phyloP scores from a whole-genome alignment of 1,140 invertebrate species.

The Drosophila ohnishii region DNA sequence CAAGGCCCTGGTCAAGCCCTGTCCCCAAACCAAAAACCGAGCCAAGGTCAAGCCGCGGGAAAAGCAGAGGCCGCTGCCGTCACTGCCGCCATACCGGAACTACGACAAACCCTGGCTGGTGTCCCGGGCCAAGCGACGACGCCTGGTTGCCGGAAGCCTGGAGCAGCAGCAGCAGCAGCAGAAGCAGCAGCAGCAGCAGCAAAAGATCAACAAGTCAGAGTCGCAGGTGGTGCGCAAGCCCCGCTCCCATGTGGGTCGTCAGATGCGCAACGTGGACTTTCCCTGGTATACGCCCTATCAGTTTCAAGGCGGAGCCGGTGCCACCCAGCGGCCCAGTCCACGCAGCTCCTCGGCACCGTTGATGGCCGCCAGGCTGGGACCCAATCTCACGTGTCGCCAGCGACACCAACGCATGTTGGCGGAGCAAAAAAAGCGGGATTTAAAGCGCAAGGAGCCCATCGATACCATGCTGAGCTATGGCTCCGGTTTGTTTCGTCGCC shows the following conservation, averaged over 20 bases:
- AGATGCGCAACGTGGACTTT: neutral
- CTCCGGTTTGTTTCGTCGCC: conserved; percentile 7
- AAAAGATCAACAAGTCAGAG: too few species aligned
- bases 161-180: neutral
- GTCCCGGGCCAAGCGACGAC: neutral
- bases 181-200: neutral
- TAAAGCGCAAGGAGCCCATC: conserved; percentile 46
- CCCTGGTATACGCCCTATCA: conserved; percentile 39
- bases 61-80: neutral
- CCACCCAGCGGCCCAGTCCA: neutral
- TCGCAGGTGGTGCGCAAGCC: neutral
- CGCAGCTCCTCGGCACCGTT: neutral
- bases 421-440: conserved; percentile 18
- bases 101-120: conserved; percentile 40
- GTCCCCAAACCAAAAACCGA: neutral
- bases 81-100: neutral
- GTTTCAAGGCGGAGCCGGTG: conserved; percentile 30
- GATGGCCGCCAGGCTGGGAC: neutral
- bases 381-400: neutral
- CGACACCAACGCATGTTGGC: conserved; percentile 8
- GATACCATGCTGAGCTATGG: conserved; percentile 39
- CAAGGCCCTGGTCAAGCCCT: neutral
- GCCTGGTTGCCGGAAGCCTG: neutral
- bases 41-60: neutral
- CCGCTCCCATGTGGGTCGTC: neutral